Evolutionary conservation across 2,797 vertebrate genomes (phyloP).

Genomic region (Eulemur rubriventer): DNA sequence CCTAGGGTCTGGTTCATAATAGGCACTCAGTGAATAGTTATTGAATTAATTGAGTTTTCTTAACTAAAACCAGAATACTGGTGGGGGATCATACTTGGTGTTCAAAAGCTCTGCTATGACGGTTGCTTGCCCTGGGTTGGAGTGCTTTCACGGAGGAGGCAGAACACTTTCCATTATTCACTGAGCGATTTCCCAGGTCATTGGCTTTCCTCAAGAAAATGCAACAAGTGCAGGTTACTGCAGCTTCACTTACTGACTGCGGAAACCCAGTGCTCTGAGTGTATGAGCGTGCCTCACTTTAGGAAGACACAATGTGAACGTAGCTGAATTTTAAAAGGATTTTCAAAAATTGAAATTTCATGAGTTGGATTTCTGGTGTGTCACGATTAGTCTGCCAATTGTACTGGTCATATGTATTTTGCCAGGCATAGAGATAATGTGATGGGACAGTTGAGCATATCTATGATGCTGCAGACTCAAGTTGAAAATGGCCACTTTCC

Average conservation of each 20-base stretch:
- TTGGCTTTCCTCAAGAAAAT: conserved; percentile 11
- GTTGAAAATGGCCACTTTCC: not conserved
- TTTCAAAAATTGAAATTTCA: not conserved
- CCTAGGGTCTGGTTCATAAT: not conserved
- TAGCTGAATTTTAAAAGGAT: not conserved
- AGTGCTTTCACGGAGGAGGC: not conserved
- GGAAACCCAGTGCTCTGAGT: not conserved
- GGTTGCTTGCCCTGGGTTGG: not conserved
- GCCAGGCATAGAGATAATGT: not conserved
- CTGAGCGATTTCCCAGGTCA: not conserved
- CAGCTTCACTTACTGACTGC: not conserved
- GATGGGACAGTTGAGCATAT: not conserved
- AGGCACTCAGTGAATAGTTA: not conserved
- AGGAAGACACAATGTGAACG: not conserved
- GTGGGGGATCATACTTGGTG: not conserved
- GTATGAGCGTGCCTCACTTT: not conserved
- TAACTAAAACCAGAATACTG: not conserved
- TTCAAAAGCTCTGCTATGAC: not conserved
- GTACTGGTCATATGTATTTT: not conserved
- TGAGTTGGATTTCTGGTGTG: not conserved
- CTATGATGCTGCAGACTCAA: not conserved
- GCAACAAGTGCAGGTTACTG: not conserved
- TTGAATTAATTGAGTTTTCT: conserved; percentile 6
- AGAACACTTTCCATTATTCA: not conserved
- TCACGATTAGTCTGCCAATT: not conserved